Conservation (phyloP, 2,113 vertebrate species). For the Pardalotus punctatus region DNA sequence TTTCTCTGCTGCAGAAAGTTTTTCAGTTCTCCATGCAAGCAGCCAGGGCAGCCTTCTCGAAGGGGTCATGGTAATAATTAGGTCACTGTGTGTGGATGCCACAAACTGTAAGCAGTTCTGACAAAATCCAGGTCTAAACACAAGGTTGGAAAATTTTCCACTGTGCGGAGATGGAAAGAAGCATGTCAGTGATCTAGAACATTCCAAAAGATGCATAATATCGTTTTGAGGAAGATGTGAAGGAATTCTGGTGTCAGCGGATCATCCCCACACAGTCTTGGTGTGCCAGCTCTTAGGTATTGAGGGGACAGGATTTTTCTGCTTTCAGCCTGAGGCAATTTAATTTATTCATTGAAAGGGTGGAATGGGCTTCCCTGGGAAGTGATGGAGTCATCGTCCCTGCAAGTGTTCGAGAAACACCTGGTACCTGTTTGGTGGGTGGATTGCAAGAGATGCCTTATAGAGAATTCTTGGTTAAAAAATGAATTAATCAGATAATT, state of each 20-base stretch:
- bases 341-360: not conserved
- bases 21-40: not conserved
- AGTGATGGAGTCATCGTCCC: not conserved
- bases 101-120: not conserved
- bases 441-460: not conserved
- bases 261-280: not conserved
- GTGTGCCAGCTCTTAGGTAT: not conserved
- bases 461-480: not conserved
- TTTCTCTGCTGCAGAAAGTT: not conserved
- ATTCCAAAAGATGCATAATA: not conserved
- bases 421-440: not conserved
- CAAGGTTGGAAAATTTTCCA: not conserved
- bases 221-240: not conserved
- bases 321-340: not conserved
- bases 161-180: not conserved
- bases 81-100: not conserved
- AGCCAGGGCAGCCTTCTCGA: not conserved
- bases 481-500: not conserved
- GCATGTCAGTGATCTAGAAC: not conserved
- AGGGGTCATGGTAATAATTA: not conserved
- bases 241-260: not conserved
- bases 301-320: not conserved
- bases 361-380: fast-evolving
- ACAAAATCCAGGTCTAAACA: not conserved
- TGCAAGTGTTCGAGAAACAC: not conserved